Percentiles rank a stretch among this genome's conserved stretches.
Conservation (phyloP, 2,113 vertebrate species). For the Aptenodytes patagonicus region DNA sequence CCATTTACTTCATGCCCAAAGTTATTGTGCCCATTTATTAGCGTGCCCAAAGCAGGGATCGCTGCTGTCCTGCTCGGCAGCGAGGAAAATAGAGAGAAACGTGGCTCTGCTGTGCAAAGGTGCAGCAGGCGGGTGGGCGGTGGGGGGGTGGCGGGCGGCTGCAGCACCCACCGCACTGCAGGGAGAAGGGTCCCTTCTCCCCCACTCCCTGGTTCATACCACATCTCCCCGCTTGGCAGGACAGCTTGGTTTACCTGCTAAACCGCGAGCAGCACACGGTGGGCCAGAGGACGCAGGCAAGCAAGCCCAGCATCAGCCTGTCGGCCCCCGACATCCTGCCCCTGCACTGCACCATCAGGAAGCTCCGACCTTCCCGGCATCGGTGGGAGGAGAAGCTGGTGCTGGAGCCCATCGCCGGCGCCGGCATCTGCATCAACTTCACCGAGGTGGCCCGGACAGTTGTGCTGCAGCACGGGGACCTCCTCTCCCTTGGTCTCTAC, state of each 20-base stretch:
- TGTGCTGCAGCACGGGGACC: slow-evolving; percentile 86
- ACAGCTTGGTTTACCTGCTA: slow-evolving; percentile 93
- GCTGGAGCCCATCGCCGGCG: slow-evolving; percentile 84
- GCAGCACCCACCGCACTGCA: not conserved
- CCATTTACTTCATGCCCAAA: not conserved
- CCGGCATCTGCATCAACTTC: slow-evolving; percentile 85
- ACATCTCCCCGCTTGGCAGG: slow-evolving; percentile 67
- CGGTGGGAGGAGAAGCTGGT: slow-evolving; percentile 58
- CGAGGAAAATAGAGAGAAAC: not conserved
- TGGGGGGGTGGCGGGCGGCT: not conserved
- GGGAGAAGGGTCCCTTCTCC: not conserved
- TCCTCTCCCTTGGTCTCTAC: slow-evolving; percentile 90
- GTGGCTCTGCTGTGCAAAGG: not conserved
- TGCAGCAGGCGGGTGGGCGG: not conserved
- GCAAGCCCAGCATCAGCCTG: slow-evolving; percentile 92
- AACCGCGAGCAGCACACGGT: slow-evolving; percentile 91
- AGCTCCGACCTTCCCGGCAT: slow-evolving; percentile 35
- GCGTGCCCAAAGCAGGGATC: not conserved
- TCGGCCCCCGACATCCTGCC: slow-evolving; percentile 92
- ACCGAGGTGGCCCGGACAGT: slow-evolving; percentile 79
- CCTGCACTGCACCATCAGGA: slow-evolving; percentile 86
- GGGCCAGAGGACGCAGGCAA: slow-evolving; percentile 89
- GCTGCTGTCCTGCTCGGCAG: not conserved
- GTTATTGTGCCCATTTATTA: not conserved
- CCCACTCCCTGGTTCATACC: not conserved